Percentiles rank a stretch among this genome's conserved stretches.
Evolutionary conservation across 2,113 vertebrate genomes (phyloP).

Genomic region (Lepus timidus): DNA sequence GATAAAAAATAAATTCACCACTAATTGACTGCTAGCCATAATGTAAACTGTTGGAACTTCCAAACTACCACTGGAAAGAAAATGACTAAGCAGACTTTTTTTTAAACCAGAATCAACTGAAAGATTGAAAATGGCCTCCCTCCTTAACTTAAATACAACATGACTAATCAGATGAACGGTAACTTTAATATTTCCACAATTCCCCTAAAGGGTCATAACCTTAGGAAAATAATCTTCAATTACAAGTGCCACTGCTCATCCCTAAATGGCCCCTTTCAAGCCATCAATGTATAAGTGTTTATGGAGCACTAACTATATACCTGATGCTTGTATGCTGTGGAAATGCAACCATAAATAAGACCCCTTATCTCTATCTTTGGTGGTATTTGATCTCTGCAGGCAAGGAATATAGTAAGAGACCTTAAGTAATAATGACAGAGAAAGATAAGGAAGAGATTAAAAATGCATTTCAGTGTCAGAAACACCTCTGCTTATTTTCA

Average conservation of each 20-base stretch:
- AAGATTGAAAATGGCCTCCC: slow-evolving; percentile 58
- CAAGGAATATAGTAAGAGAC: slow-evolving; percentile 5
- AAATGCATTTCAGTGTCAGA: background rate
- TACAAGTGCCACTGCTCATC: background rate
- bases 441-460: background rate
- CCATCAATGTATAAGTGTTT: background rate
- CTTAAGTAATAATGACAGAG: background rate
- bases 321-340: background rate
- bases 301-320: background rate
- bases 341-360: background rate
- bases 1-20: slow-evolving; percentile 82
- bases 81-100: slow-evolving; percentile 63
- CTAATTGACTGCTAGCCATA: slow-evolving; percentile 75
- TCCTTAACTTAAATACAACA: slow-evolving; percentile 44
- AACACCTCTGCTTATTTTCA: background rate
- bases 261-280: slow-evolving; percentile 2
- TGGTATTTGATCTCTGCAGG: background rate
- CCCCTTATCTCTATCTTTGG: background rate
- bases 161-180: slow-evolving; percentile 21
- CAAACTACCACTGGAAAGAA: slow-evolving; percentile 65
- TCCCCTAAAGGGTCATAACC: background rate
- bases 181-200: slow-evolving; percentile 37
- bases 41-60: slow-evolving; percentile 59
- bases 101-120: slow-evolving; percentile 10
- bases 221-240: slow-evolving; percentile 24